Evolutionary conservation across 2,797 vertebrate genomes (phyloP), one percentile per base, ranked within the genome.

Genomic region (Phoeniculus purpureus): DNA sequence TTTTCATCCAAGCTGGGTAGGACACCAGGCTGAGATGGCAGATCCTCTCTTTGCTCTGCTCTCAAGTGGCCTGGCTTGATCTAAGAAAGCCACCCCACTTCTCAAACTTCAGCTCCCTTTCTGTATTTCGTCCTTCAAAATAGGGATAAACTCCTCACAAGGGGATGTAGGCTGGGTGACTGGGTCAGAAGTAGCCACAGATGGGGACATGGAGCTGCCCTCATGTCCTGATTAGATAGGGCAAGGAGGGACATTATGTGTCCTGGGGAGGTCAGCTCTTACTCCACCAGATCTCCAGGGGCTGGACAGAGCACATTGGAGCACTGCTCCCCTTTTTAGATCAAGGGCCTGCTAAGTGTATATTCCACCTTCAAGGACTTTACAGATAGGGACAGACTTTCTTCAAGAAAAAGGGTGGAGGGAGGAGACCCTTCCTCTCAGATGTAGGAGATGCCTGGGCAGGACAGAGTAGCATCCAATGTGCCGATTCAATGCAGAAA

Each of bases 221-320:
- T 34, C 9, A 0, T 0, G 11, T 2, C 71, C 7, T 16, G 1
- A 13, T 4, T 5, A 3, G 43, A 45, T 50, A 7, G 5, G 59
- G 45, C 40, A 60, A 60, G 55, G 34, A 37, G n/a, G 15, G 5
- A 2, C 18, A 23, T 15, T 6, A 10, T 20, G 43, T 65, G 31
- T 84, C 15, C 34, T 6, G 14, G 29, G 15, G 12, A 14, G 15
- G 6, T 10, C 43, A 29, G 19, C 19, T 37, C 43, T 66, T 13
- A 23, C 10, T 29, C 32, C 32, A 23, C 7, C 15, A 25, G 12
- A 23, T 66, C 25, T 34, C 9, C 6, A 14, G 43, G 16, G 9
- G 18, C 32, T 31, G 70, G 16, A 15, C 10, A 59, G 71, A 55
- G 21, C 4, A 1, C 4, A 9, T 20, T 6, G 5, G 20, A 79